Evolutionary conservation across 2,113 vertebrate species (phyloP), one percentile per base, ranked within the genome.

Genomic region (Pagrus major): DNA sequence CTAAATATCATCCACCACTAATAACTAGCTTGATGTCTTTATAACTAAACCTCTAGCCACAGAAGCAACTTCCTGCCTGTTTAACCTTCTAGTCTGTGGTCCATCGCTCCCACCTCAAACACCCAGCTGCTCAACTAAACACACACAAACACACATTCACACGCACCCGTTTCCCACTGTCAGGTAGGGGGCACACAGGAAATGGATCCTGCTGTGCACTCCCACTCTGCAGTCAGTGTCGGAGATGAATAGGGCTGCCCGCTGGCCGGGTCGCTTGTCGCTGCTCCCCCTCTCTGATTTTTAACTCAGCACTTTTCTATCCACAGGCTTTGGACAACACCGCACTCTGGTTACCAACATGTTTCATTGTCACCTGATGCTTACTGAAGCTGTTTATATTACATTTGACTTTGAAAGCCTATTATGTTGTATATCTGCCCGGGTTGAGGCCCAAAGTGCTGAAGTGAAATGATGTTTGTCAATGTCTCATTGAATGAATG

Each of bases 261-360:
- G 52, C 46, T 80, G 77, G 44, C 44, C 11, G 27, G 58, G 29
- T 77, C 54, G 23, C 69, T 68, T 3, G 67, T 78, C 66, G 33
- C 51, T 71, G 31, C 68, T 8, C 39, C 56, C 71, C 59, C 61
- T 15, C 76, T 67, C 55, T 37, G 37, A 78, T 78, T 80, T 88
- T 86, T 16, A 78, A 70, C 88, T 90, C 88, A 88, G 85, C 82
- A 90, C 76, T 91, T 92, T 90, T 91, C 71, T 37, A 49, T 85
- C 76, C 80, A 83, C 35, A 85, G 76, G 71, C 78, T 91, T 75
- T 77, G 51, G 51, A 88, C 86, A 84, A 84, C 72, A 39, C 67
- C 47, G 56, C 47, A 64, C 71, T 76, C 74, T 87, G 75, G 73
- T 84, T 80, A 71, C 66, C 56, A 56, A 81, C 76, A 79, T 76